A percentile compares a stretch with the other conserved stretches of the same genome.
These are phyloP conservation scores for Macropis europaea DNA, from an alignment of 2,888 invertebrate genomes.

Conservation along the genomic window DNA sequence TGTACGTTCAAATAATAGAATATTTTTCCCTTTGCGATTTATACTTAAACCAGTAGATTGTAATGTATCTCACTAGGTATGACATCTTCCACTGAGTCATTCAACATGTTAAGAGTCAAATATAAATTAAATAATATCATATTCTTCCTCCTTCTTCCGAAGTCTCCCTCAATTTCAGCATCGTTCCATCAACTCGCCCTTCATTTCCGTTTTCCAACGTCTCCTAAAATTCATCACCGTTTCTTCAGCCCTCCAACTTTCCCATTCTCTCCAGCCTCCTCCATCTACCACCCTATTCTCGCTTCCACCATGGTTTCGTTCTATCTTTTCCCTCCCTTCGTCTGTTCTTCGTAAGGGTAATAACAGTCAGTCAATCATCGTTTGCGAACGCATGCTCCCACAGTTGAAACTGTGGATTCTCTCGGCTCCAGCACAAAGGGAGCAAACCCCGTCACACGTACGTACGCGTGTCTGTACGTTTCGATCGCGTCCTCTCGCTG, in stretches of 20 bases:
- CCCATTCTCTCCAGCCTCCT: neutral
- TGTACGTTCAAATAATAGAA: no score
- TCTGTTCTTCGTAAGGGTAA: constrained; percentile 17
- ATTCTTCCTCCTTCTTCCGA: neutral
- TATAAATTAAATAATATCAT: no score
- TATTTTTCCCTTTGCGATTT: no score
- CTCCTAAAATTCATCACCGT: neutral
- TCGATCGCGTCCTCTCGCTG: constrained; percentile 51
- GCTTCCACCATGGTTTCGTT: neutral
- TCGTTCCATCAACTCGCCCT: neutral
- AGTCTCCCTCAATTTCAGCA: neutral
- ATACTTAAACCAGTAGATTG: no score
- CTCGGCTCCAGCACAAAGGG: constrained; percentile 21
- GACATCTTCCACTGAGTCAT: no score
- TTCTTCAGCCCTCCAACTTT: no score
- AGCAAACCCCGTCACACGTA: neutral
- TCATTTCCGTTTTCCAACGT: neutral
- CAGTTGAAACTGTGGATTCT: constrained; percentile 27
- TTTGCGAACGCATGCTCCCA: constrained; percentile 48
- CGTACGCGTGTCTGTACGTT: constrained; percentile 11
- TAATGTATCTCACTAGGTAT: no score
- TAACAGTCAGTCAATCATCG: constrained; percentile 60
- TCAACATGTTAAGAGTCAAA: no score
- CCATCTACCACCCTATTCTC: neutral
- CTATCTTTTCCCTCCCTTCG: neutral